These are phyloP conservation scores for Rousettus leschenaultii DNA, from an alignment of 2,113 vertebrate species.

Conservation along the genomic window DNA sequence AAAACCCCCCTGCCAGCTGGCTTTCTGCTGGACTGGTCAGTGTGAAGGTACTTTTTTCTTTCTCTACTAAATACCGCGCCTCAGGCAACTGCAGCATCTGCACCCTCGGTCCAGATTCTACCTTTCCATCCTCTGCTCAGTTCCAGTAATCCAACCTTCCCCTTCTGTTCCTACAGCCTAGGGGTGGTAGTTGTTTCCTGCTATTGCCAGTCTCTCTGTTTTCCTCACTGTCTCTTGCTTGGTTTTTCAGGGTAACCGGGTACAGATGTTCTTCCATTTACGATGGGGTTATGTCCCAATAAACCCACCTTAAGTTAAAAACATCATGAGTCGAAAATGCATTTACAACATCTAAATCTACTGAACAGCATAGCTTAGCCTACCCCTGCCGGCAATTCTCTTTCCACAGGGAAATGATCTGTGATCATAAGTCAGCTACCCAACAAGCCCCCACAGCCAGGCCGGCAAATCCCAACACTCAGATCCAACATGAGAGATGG, in stretches of 20 bases:
- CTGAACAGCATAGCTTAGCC: neutral
- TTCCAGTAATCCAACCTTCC: neutral
- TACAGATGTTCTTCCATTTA: neutral
- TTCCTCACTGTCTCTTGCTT: neutral
- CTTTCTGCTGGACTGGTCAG: neutral
- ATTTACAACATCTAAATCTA: neutral
- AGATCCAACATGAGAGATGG: neutral
- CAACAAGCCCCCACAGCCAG: neutral
- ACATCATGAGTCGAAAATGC: neutral
- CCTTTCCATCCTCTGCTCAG: neutral
- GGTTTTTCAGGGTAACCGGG: neutral
- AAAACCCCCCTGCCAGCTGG: accelerated
- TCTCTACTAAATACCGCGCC: neutral
- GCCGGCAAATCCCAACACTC: neutral
- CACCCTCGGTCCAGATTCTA: neutral
- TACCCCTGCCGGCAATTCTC: neutral
- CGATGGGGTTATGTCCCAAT: neutral
- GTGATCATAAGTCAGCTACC: neutral
- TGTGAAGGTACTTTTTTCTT: neutral
- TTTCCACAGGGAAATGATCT: neutral
- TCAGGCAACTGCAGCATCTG: neutral
- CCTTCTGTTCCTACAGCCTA: neutral
- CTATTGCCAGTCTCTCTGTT: neutral
- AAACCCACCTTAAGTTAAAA: neutral
- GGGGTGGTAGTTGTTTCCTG: neutral